Evolutionary conservation across 2,888 invertebrate genomes (phyloP).

Genomic region (Alcis repandata): DNA sequence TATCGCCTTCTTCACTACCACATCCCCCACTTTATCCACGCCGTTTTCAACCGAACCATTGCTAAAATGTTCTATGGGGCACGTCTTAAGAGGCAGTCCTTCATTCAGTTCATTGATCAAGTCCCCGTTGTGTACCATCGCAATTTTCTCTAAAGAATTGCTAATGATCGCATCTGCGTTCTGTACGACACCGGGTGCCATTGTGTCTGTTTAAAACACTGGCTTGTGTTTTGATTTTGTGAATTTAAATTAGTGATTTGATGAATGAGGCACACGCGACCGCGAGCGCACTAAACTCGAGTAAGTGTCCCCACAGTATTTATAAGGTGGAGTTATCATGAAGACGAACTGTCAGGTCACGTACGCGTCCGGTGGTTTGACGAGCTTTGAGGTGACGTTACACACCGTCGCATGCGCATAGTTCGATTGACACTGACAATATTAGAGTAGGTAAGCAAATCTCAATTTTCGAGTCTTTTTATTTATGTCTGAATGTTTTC

Average conservation of each 20-base stretch:
- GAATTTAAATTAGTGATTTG: slow-evolving; percentile 1
- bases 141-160: slow-evolving; percentile 55
- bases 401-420: neutral
- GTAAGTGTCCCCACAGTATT: slow-evolving; percentile 67
- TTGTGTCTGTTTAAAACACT: slow-evolving; percentile 47
- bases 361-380: slow-evolving; percentile 33
- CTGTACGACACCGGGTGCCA: slow-evolving; percentile 77
- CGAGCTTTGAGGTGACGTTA: slow-evolving; percentile 32
- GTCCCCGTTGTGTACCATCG: slow-evolving; percentile 49
- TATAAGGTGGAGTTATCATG: slow-evolving; percentile 74
- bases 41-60: slow-evolving; percentile 28
- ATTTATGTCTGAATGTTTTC: neutral
- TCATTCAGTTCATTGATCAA: slow-evolving; percentile 57
- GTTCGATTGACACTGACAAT: neutral
- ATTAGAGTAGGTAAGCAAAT: slow-evolving; percentile 1
- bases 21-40: slow-evolving; percentile 35
- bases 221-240: slow-evolving; percentile 14
- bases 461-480: neutral
- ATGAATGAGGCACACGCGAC: slow-evolving; percentile 59
- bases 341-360: slow-evolving; percentile 48
- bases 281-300: slow-evolving; percentile 68
- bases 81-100: slow-evolving; percentile 46
- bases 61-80: slow-evolving; percentile 56
- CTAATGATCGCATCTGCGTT: slow-evolving; percentile 66
- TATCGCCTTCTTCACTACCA: slow-evolving; percentile 53